Evolutionary conservation across 2,888 invertebrate species (phyloP).

Genomic region (Acrocyrtus sp.): DNA sequence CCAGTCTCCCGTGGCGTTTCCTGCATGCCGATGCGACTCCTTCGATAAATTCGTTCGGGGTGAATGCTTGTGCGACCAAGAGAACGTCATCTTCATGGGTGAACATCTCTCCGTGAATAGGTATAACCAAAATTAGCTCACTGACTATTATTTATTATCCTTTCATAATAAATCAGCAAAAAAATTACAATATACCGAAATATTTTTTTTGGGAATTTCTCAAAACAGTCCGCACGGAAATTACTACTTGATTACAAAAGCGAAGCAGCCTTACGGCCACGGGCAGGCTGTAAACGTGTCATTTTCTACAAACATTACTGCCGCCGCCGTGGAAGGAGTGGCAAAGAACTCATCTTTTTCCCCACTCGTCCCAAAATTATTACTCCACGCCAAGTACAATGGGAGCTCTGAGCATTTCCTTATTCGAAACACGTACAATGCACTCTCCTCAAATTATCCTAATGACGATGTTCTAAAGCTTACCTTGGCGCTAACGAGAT

Average conservation of each 20-base stretch:
- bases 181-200: no score
- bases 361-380: neutral
- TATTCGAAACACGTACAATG: constrained; percentile 36
- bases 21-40: constrained; percentile 55
- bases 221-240: constrained; percentile 19
- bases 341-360: no score
- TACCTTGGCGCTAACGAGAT: constrained; percentile 30
- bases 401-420: constrained; percentile 27
- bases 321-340: neutral
- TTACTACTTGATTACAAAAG: constrained; percentile 28
- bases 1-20: constrained; percentile 56
- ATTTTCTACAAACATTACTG: neutral
- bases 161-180: no score
- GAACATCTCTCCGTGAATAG: constrained; percentile 52
- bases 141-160: neutral
- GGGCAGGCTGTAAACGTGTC: constrained; percentile 1
- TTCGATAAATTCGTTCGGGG: constrained; percentile 53
- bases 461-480: constrained; percentile 50
- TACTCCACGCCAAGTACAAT: neutral
- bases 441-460: constrained; percentile 26
- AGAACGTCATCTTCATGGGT: constrained; percentile 51
- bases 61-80: constrained; percentile 49
- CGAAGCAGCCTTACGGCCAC: constrained; percentile 36
- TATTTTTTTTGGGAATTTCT: no score
- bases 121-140: constrained; percentile 8